phyloP scores from a whole-genome alignment of 2,797 vertebrate genomes.

The Borostomias antarcticus region DNA sequence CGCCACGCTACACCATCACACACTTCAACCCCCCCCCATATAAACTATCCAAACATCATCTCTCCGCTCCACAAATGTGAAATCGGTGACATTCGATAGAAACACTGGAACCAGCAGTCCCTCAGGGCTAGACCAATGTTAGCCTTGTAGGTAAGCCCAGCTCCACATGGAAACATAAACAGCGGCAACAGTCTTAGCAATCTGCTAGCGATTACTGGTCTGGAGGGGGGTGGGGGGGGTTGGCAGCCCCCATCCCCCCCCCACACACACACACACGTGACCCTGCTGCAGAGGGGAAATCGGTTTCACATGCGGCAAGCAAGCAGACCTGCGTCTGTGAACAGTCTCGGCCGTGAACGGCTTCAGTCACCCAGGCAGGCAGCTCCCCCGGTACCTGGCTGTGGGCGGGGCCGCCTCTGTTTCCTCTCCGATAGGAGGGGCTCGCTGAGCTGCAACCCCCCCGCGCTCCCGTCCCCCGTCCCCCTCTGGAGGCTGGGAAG shows the following conservation, averaged over 20 bases:
- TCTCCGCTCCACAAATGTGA: neutral
- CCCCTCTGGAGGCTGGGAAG: too few relatives aligned
- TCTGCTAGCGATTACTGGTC: constrained; percentile 70
- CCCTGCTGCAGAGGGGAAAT: constrained; percentile 62
- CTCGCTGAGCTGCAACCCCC: too few relatives aligned
- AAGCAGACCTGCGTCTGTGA: constrained; percentile 61
- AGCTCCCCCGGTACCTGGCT: too few relatives aligned
- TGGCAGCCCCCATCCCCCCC: constrained; percentile 52
- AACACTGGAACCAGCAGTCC: constrained; percentile 56
- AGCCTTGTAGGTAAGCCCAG: constrained; percentile 56
- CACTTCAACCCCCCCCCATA: neutral
- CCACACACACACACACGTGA: too few relatives aligned
- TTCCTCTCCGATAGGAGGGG: too few relatives aligned
- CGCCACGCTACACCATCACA: neutral
- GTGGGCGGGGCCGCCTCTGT: too few relatives aligned
- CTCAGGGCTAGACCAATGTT: constrained; percentile 51
- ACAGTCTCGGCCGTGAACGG: constrained; percentile 65
- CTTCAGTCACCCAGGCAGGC: constrained; percentile 57
- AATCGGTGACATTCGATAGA: constrained; percentile 30
- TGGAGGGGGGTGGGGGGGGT: constrained; percentile 44
- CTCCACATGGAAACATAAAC: constrained; percentile 66
- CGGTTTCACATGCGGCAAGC: constrained; percentile 68
- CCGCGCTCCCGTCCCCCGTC: too few relatives aligned
- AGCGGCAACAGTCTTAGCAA: constrained; percentile 67
- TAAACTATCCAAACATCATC: neutral